Base-by-base conservation (phyloP, 37 sponge, comb jelly and placozoan genomes). In the Tethya wilhelma region DNA sequence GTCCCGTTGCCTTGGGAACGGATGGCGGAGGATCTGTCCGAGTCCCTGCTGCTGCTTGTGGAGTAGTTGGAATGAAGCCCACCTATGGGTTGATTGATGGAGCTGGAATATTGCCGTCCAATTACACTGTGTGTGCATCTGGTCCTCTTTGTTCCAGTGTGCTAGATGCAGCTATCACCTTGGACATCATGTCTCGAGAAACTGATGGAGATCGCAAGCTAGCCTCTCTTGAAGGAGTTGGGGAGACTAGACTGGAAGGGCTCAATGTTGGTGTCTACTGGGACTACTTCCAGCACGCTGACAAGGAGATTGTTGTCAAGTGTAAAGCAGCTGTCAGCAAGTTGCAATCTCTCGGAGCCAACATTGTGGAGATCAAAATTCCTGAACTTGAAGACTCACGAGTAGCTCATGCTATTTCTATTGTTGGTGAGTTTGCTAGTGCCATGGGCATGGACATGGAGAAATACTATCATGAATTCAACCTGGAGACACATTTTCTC, bases 21-120 rank as follows among this genome's bases (percentile, higher is more conserved):
- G 98, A 98, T 64, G 98, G 98, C 38, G 98, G 96, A 32, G 98
- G 98, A 14, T 95, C 96, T 6, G 73, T 98, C 28, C 84, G 98
- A 4, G 84, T 95, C 4, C 98, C 98, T 19, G 69, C 93, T 19
- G 67, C 88, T 6, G 36, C 93, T 22, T 98, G 98, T 89, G 98
- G 98, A 6, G 56, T 90, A 23, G 93, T 93, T 12, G 96, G 96
- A 0, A 44, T 98, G 4, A 98, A 98, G 57, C 92, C 91, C n/a
- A 96, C 97, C 8, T 86, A 73, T 80, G 82, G 81, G 36, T 34
- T 87, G 1, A 1, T 91, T 1, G 78, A 74, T 71, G 33, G 57
- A 19, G 2, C 49, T 0, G 87, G 94, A 29, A 34, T 30, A 0
- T 26, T 67, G 23, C 69, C 84, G 56, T 4, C 23, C 11, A 23